Conservation (phyloP, 2,797 vertebrate species). For the Rhynchonycteris naso region DNA sequence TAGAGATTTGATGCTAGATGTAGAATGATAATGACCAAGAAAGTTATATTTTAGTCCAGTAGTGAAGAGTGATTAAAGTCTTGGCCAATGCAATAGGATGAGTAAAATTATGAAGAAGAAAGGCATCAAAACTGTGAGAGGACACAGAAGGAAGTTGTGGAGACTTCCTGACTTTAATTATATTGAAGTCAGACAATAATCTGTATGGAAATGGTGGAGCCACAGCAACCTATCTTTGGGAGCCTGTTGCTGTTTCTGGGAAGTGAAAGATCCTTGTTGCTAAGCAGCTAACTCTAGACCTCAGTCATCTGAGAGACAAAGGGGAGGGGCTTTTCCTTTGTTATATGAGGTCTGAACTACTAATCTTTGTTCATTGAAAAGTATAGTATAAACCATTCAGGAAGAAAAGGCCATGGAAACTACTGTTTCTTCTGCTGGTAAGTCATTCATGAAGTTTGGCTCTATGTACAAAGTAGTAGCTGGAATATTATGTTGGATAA, state of each 20-base stretch:
- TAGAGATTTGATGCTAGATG: background rate
- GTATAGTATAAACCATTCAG: background rate
- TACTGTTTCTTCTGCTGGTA: slow-evolving; percentile 37
- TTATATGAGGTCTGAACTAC: slow-evolving; percentile 22
- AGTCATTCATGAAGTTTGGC: slow-evolving; percentile 6
- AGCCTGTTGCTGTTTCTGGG: slow-evolving; percentile 13
- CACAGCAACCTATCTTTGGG: background rate
- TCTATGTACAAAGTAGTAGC: background rate
- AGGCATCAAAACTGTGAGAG: background rate
- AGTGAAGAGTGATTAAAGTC: slow-evolving; percentile 13
- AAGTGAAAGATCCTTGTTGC: slow-evolving; percentile 57
- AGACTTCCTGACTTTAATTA: background rate
- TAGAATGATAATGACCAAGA: background rate
- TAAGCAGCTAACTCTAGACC: slow-evolving; percentile 71
- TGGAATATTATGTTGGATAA: background rate
- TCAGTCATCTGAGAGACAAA: slow-evolving; percentile 37
- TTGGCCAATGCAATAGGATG: background rate
- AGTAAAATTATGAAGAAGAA: slow-evolving; percentile 14
- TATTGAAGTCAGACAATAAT: background rate
- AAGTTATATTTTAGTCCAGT: background rate
- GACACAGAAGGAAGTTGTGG: background rate
- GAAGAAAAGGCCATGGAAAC: background rate
- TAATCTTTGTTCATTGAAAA: background rate
- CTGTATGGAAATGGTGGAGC: background rate
- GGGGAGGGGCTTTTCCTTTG: background rate